These are phyloP conservation scores for Hapalemur alaotrensis DNA, from an alignment of 2,797 vertebrate species.

Conservation along the genomic window DNA sequence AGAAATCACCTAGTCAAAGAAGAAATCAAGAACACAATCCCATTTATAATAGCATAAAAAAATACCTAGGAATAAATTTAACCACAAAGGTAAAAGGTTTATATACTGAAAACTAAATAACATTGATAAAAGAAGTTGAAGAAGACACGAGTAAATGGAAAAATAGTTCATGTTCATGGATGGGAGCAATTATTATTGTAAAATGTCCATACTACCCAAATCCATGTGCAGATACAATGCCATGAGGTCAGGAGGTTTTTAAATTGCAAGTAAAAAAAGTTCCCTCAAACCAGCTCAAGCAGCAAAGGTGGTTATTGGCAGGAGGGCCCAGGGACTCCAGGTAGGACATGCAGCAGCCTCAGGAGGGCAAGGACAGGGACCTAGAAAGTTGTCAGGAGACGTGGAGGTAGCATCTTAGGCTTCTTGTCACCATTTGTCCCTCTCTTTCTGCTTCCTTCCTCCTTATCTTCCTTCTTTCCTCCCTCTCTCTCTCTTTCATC, in stretches of 20 bases:
- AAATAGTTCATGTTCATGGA: not conserved
- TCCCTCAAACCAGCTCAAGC: not conserved
- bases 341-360: not conserved
- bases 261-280: not conserved
- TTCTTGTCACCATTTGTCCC: not conserved
- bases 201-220: not conserved
- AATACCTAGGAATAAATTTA: not conserved
- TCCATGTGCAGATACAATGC: not conserved
- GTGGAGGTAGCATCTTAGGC: not conserved
- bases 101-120: not conserved
- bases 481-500: not conserved
- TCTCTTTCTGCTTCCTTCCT: not conserved
- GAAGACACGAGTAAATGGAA: not conserved
- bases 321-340: not conserved
- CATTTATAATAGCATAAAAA: not conserved
- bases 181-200: not conserved
- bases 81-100: not conserved
- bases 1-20: not conserved
- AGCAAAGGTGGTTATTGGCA: not conserved
- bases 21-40: not conserved
- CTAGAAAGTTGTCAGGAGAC: not conserved
- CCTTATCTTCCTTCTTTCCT: not conserved
- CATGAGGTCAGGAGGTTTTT: not conserved
- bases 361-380: not conserved
- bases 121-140: not conserved